Evolutionary conservation across 2,113 vertebrate species (phyloP).

Genomic region (Salvelinus fontinalis): DNA sequence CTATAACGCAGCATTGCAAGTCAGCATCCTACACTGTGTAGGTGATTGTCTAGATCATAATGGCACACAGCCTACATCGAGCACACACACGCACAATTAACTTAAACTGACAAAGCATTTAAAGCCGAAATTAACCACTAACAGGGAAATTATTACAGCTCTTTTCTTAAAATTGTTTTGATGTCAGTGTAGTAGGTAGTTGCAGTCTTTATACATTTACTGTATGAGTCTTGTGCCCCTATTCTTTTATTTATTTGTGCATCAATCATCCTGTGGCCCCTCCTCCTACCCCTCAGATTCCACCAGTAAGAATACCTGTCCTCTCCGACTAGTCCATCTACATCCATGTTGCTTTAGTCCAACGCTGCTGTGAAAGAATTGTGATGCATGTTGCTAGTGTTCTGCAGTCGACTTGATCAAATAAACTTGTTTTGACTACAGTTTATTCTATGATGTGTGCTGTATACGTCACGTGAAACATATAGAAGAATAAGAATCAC

Average conservation of each 20-base stretch:
- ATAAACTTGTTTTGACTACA: neutral
- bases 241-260: conserved; percentile 75
- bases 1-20: neutral
- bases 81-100: conserved; percentile 24
- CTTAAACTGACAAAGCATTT: conserved; percentile 65
- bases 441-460: neutral
- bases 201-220: conserved; percentile 30
- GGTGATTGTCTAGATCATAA: neutral
- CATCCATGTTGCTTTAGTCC: conserved; percentile 26
- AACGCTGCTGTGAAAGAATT: conserved; percentile 21
- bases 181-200: conserved; percentile 38
- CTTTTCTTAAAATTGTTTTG: conserved; percentile 35
- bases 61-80: neutral
- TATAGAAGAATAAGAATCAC: neutral
- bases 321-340: conserved; percentile 33
- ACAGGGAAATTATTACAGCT: conserved; percentile 36
- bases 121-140: conserved; percentile 70
- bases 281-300: conserved; percentile 29
- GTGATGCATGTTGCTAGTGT: conserved; percentile 20
- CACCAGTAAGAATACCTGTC: conserved; percentile 34
- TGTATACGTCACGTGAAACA: neutral
- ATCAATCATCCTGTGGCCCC: conserved; percentile 24
- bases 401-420: conserved; percentile 12
- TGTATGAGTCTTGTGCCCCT: conserved; percentile 42
- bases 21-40: neutral